These are phyloP conservation scores for Drosophila mayri DNA, from an alignment of 1,140 invertebrate species.

Conservation along the genomic window DNA sequence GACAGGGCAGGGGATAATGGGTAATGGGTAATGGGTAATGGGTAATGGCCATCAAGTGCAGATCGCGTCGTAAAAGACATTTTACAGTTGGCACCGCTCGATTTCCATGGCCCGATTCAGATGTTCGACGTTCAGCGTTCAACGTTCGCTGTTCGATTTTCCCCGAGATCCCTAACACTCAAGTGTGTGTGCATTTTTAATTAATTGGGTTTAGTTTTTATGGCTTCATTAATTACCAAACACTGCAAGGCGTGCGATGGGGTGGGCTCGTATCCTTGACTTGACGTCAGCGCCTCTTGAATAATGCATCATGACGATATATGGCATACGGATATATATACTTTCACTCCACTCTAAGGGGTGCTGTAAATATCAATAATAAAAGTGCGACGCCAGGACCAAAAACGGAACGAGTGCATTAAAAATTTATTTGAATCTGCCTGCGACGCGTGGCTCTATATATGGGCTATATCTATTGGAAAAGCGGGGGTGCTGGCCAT, in stretches of 20 bases:
- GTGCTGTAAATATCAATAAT: slow-evolving; percentile 80
- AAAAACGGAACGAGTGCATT: slow-evolving; percentile 69
- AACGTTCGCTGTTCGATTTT: slow-evolving; percentile 14
- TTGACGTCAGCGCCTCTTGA: slow-evolving; percentile 73
- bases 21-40: slow-evolving; percentile 53
- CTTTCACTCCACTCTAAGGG: slow-evolving; percentile 1
- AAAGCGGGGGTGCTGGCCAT: slow-evolving; percentile 40
- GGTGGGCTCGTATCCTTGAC: slow-evolving; percentile 52
- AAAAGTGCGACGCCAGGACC: slow-evolving; percentile 75
- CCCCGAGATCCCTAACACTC: slow-evolving; percentile 14
- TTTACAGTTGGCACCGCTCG: slow-evolving; percentile 75
- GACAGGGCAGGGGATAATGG: slow-evolving; percentile 9
- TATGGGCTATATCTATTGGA: slow-evolving; percentile 5
- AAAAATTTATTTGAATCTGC: slow-evolving; percentile 82
- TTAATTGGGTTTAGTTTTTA: slow-evolving; percentile 84
- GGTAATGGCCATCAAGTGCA: slow-evolving; percentile 80
- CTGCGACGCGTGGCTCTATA: slow-evolving; percentile 71
- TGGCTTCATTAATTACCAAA: slow-evolving; percentile 84
- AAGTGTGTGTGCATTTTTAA: slow-evolving; percentile 78
- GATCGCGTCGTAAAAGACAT: slow-evolving; percentile 78
- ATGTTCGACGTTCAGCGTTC: slow-evolving; percentile 4
- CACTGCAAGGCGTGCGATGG: slow-evolving; percentile 40
- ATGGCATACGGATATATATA: neutral
- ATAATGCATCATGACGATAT: slow-evolving; percentile 74
- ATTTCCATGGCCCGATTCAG: slow-evolving; percentile 53